Conservation (phyloP, 2,113 vertebrate species). For the Ailurus styani region DNA sequence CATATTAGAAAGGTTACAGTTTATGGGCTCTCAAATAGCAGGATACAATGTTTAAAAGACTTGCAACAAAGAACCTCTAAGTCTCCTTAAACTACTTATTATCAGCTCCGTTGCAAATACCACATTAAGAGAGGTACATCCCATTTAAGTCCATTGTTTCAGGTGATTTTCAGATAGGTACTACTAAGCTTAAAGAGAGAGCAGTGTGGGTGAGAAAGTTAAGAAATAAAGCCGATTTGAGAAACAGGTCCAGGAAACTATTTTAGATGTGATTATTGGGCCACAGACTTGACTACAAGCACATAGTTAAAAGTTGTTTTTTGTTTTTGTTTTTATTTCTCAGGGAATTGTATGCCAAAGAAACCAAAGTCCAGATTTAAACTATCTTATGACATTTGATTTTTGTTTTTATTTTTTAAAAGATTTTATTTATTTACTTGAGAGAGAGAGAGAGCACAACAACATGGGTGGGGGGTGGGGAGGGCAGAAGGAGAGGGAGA, state of each 20-base stretch:
- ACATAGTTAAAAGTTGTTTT: background rate
- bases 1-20: background rate
- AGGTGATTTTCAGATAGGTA: background rate
- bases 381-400: background rate
- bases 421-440: background rate
- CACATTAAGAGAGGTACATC: background rate
- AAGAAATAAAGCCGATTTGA: background rate
- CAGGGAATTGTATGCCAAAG: background rate
- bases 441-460: background rate
- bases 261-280: background rate
- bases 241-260: background rate
- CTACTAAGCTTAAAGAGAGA: background rate
- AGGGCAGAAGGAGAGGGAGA: too few species aligned
- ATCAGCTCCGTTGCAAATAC: background rate
- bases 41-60: background rate
- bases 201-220: background rate
- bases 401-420: background rate
- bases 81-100: background rate
- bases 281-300: background rate
- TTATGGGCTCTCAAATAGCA: background rate
- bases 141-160: background rate
- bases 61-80: background rate
- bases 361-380: background rate
- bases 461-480: too few species aligned
- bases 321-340: background rate